These are phyloP conservation scores for Falco columbarius DNA, from an alignment of 2,797 vertebrate species.

Conservation along the genomic window DNA sequence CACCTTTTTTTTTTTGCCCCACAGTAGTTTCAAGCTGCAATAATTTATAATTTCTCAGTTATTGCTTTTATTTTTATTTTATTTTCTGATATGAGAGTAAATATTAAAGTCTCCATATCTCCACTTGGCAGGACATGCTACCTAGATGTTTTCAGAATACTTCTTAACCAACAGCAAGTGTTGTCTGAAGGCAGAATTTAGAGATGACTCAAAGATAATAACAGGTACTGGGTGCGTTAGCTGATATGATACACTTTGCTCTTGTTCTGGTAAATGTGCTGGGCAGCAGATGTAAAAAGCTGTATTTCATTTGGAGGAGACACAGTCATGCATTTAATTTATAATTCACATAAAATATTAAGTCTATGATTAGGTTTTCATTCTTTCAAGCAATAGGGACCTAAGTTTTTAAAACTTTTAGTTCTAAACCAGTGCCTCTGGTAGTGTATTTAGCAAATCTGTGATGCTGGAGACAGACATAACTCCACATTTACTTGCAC, in stretches of 20 bases:
- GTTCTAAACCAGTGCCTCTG: rapidly evolving
- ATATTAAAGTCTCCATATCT: background rate
- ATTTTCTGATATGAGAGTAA: background rate
- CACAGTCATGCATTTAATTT: rapidly evolving
- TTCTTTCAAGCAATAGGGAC: background rate
- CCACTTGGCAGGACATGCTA: background rate
- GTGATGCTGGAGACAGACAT: background rate
- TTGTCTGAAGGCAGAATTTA: background rate
- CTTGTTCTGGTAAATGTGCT: background rate
- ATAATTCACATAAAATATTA: background rate
- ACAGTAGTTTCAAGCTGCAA: background rate
- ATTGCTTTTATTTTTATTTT: background rate
- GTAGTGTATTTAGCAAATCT: background rate
- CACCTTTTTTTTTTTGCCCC: background rate
- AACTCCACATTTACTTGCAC: background rate
- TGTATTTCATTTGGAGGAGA: background rate
- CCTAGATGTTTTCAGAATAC: background rate
- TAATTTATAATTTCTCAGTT: background rate
- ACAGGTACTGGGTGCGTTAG: background rate
- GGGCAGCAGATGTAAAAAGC: background rate
- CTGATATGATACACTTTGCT: background rate
- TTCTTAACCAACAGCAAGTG: background rate
- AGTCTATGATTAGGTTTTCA: background rate
- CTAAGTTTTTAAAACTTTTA: background rate
- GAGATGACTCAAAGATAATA: background rate